Base-by-base conservation (phyloP, 2,797 vertebrate genomes). In the Pogoniulus pusillus region DNA sequence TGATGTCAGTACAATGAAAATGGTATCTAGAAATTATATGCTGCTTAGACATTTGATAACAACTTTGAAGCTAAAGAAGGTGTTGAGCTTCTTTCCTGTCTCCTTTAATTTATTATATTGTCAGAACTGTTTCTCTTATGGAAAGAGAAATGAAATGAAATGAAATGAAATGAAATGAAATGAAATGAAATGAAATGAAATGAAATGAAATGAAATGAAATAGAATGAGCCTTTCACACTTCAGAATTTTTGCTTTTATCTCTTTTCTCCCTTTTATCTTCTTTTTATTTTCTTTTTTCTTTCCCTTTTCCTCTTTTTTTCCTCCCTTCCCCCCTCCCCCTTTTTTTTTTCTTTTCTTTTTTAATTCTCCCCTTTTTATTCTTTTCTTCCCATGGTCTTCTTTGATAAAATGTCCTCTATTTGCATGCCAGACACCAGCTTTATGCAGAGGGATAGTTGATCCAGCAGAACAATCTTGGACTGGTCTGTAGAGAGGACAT, bases 1-100 rank as follows among this genome's bases (percentile, higher is more conserved):
- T 89, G 80, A 84, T 95, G 92, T 92, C 90, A 97, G 34, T 19
- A 84, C 69, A 96, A 94, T 87, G 57, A 80, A 96, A 95, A 96
- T 65, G 62, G 70, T 79, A 93, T 82, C 85, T 92, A 91, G 85
- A 93, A 87, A 73, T 79, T 6, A 83, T 82, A 70, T 82, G 64
- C 41, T 89, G 71, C 68, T 90, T 92, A 91, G 49, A 83, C 23
- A 78, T 51, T 54, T 4, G 27, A 58, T 66, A 92, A 79, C 66
- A 93, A 69, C 22, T 72, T 87, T 77, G 62, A 80, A 87, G 69
- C 32, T 71, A 70, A 86, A 90, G 32, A 79, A 59, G 11, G 12
- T 41, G 41, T 91, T 16, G 7, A 78, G 14, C 34, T 91, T 73
- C 39, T 82, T 69, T 65, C 58, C 39, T 62, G 23, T 58, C 49